A percentile compares a stretch with the other conserved stretches of the same genome.
phyloP scores from a whole-genome alignment of 2,797 vertebrate genomes.

The Agapornis canus region DNA sequence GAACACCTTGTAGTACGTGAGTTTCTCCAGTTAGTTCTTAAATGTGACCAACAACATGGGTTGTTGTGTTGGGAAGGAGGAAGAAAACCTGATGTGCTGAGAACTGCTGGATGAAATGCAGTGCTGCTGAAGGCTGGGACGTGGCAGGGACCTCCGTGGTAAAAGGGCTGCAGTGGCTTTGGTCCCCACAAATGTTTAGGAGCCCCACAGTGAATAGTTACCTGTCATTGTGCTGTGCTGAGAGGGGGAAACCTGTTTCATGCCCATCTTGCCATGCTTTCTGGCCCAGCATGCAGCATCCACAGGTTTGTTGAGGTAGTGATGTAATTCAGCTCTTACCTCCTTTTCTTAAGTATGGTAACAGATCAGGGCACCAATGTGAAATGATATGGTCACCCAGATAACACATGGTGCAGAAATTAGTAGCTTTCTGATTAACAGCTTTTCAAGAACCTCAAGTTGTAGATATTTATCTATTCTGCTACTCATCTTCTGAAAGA shows the following conservation, averaged over 20 bases:
- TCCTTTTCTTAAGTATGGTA: not conserved
- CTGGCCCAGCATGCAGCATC: not conserved
- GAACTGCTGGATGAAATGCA: not conserved
- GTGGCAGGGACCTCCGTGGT: not conserved
- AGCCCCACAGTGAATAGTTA: not conserved
- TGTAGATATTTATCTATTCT: not conserved
- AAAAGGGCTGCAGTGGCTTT: not conserved
- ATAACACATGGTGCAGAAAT: fast-evolving
- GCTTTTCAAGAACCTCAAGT: not conserved
- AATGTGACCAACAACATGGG: not conserved
- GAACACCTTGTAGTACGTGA: too few relatives aligned
- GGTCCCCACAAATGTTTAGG: not conserved
- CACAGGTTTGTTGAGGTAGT: not conserved
- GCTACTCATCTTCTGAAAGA: not conserved
- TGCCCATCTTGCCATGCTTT: not conserved
- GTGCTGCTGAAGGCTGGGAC: not conserved
- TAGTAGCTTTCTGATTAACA: not conserved
- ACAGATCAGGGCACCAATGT: not conserved
- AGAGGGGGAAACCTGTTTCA: not conserved
- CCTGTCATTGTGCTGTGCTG: fast-evolving
- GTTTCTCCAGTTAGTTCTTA: not conserved
- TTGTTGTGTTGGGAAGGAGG: not conserved
- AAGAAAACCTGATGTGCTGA: not conserved
- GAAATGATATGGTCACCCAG: fast-evolving
- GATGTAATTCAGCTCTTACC: not conserved